Conservation (phyloP, 2,113 vertebrate species). For the Mesembrinibis cayennensis region DNA sequence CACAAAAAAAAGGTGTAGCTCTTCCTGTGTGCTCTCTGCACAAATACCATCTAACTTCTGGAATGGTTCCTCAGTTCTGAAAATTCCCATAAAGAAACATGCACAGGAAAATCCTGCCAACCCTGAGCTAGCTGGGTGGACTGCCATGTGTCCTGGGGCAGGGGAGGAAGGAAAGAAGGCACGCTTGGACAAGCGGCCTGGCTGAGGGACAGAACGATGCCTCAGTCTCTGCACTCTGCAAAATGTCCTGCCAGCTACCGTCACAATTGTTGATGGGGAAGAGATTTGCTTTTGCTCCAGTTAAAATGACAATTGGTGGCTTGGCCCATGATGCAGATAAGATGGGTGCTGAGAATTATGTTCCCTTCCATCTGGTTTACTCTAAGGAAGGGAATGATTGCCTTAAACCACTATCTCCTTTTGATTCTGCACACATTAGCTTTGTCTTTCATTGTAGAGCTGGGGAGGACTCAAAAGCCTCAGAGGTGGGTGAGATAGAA, state of each 20-base stretch:
- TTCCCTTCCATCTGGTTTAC: neutral
- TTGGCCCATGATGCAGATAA: neutral
- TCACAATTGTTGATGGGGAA: neutral
- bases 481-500: neutral
- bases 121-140: neutral
- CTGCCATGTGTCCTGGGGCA: conserved; percentile 44
- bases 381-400: neutral
- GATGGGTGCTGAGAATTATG: neutral
- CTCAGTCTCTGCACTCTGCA: neutral
- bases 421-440: neutral
- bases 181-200: neutral
- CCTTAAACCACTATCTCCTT: neutral
- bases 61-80: neutral
- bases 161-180: conserved; percentile 35
- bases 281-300: neutral
- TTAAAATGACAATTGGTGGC: neutral
- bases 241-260: conserved; percentile 14
- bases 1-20: neutral
- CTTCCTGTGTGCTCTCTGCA: neutral
- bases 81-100: neutral
- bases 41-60: neutral
- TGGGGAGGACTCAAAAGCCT: neutral
- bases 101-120: neutral
- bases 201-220: neutral
- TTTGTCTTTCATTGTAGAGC: neutral